Conservation (phyloP, 2,888 invertebrate species). For the Pheosia gnoma region DNA sequence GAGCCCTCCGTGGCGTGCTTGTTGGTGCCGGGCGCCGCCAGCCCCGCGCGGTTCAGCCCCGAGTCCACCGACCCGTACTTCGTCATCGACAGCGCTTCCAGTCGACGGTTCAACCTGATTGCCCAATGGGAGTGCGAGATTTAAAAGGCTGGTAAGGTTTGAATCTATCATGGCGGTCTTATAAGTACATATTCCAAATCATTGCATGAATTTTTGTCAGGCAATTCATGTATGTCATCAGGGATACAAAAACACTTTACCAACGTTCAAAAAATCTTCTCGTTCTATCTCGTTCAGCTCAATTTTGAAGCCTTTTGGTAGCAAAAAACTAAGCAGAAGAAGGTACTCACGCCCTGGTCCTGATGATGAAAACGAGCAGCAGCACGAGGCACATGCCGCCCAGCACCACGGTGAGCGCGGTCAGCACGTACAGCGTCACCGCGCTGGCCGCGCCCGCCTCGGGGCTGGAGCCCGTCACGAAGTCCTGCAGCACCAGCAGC, state of each 20-base stretch:
- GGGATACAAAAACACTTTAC: too few species aligned
- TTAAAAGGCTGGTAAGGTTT: too few species aligned
- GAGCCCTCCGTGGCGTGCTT: conserved; percentile 88
- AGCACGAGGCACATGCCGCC: conserved; percentile 75
- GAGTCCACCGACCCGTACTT: conserved; percentile 87
- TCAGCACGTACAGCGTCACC: conserved; percentile 79
- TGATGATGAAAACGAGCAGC: conserved; percentile 80
- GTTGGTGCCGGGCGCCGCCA: conserved; percentile 87
- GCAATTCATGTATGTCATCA: too few species aligned
- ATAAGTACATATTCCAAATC: too few species aligned
- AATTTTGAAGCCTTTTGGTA: too few species aligned
- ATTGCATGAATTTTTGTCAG: too few species aligned
- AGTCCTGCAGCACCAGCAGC: conserved; percentile 71
- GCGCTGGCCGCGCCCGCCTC: conserved; percentile 50
- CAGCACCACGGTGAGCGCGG: conserved; percentile 79
- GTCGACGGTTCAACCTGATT: conserved; percentile 61
- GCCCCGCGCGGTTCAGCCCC: conserved; percentile 81
- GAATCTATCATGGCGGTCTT: too few species aligned
- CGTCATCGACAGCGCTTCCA: conserved; percentile 85
- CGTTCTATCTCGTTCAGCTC: too few species aligned
- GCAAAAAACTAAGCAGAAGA: too few species aligned
- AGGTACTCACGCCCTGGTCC: conserved; percentile 81
- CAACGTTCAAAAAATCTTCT: too few species aligned
- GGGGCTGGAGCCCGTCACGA: conserved; percentile 65
- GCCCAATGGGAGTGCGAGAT: too few species aligned